These are phyloP conservation scores for Manis pentadactyla DNA, from an alignment of 2,797 vertebrate genomes.

Conservation along the genomic window DNA sequence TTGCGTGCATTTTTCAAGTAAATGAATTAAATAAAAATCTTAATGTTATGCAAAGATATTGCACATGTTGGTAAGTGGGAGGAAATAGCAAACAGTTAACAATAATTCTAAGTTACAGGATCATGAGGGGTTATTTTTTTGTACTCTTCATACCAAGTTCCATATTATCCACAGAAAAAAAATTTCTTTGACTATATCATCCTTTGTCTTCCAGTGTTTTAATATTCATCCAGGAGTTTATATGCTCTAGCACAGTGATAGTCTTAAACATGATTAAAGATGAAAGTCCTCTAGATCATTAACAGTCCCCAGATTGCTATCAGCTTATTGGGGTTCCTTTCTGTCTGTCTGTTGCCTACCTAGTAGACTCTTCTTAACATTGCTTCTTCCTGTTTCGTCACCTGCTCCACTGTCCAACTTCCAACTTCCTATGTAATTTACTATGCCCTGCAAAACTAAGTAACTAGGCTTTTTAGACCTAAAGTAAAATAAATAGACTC, in stretches of 20 bases:
- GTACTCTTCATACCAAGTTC: not conserved
- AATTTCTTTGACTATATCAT: not conserved
- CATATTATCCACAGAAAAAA: not conserved
- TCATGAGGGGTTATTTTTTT: not conserved
- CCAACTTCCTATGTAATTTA: not conserved
- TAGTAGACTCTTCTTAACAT: not conserved
- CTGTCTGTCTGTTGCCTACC: not conserved
- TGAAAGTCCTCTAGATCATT: not conserved
- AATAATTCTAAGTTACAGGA: not conserved
- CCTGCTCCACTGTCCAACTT: not conserved
- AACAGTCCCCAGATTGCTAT: not conserved
- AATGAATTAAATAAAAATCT: not conserved
- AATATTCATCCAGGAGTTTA: not conserved
- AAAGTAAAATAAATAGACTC: not conserved
- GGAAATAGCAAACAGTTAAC: not conserved
- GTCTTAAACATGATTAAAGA: not conserved
- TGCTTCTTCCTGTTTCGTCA: not conserved
- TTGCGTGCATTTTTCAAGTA: not conserved
- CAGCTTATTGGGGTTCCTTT: accelerated
- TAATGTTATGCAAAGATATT: not conserved
- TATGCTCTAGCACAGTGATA: not conserved
- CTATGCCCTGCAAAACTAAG: not conserved
- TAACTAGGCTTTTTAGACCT: not conserved
- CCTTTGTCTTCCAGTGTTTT: not conserved
- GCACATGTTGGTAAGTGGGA: not conserved